These are phyloP conservation scores for Sphaerodactylus townsendi DNA, from an alignment of 2,113 vertebrate species.

Conservation along the genomic window DNA sequence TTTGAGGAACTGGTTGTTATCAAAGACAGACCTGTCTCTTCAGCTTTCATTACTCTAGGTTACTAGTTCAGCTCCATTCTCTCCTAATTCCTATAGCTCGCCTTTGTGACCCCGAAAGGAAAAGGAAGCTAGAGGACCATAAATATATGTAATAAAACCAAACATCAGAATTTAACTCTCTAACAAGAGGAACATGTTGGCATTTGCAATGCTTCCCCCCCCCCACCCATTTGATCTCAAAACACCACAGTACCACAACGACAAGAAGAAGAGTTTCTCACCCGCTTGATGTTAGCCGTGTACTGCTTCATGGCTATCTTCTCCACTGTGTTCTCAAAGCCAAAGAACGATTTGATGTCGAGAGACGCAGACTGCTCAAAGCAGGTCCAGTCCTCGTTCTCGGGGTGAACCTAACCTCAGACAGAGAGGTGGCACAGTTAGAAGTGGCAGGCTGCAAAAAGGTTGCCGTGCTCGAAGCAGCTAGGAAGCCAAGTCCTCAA, in stretches of 20 bases:
- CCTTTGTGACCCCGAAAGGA: too few relatives aligned
- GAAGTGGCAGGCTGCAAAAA: rapidly evolving
- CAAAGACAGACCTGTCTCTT: too few relatives aligned
- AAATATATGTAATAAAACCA: not conserved
- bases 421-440: not conserved
- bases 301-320: slow-evolving; percentile 89
- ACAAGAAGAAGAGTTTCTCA: slow-evolving; percentile 50
- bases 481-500: not conserved
- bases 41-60: too few relatives aligned
- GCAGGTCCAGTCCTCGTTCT: slow-evolving; percentile 87
- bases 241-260: rapidly evolving
- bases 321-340: slow-evolving; percentile 83
- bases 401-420: slow-evolving; percentile 80
- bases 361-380: slow-evolving; percentile 85
- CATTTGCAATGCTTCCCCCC: too few relatives aligned
- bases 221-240: too few relatives aligned
- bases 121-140: not conserved
- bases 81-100: too few relatives aligned
- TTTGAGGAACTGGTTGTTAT: too few relatives aligned
- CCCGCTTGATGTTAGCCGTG: slow-evolving; percentile 81
- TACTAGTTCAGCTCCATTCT: too few relatives aligned
- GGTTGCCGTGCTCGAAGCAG: not conserved
- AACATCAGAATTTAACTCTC: not conserved
- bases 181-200: too few relatives aligned
- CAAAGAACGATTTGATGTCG: slow-evolving; percentile 85